These are phyloP conservation scores for Premnoplex brunnescens DNA, from an alignment of 2,797 vertebrate genomes.

Conservation along the genomic window DNA sequence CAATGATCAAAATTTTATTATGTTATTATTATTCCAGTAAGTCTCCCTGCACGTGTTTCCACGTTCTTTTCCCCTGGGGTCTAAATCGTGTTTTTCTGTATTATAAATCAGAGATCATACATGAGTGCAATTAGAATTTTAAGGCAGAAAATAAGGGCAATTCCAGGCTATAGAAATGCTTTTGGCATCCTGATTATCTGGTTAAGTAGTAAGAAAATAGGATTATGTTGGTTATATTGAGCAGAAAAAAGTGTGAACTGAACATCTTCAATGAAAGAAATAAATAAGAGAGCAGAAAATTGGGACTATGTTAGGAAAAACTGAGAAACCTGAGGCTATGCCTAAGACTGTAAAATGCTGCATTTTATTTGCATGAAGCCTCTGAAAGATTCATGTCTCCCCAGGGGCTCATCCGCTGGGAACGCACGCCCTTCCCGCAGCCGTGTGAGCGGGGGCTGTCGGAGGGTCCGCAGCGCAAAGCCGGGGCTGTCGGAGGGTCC, in stretches of 20 bases:
- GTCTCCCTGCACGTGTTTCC: neutral
- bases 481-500: too few species aligned
- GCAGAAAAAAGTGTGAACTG: slow-evolving; percentile 27
- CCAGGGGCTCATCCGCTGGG: neutral
- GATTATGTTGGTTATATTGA: slow-evolving; percentile 43
- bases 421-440: slow-evolving; percentile 8
- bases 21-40: neutral
- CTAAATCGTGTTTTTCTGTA: neutral
- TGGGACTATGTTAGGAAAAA: slow-evolving; percentile 37
- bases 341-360: slow-evolving; percentile 13
- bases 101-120: neutral
- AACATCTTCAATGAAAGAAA: slow-evolving; percentile 23
- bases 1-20: neutral
- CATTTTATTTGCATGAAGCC: slow-evolving; percentile 37
- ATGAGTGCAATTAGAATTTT: neutral
- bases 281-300: slow-evolving; percentile 47
- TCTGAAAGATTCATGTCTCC: slow-evolving; percentile 44
- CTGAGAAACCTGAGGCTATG: slow-evolving; percentile 36
- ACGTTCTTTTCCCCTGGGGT: neutral
- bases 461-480: too few species aligned
- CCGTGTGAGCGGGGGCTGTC: neutral
- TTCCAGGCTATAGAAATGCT: neutral
- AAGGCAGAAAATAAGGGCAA: slow-evolving; percentile 29
- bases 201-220: slow-evolving; percentile 57
- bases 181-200: slow-evolving; percentile 40